These are phyloP conservation scores for Edolisoma coerulescens DNA, from an alignment of 2,113 vertebrate species.

Conservation along the genomic window DNA sequence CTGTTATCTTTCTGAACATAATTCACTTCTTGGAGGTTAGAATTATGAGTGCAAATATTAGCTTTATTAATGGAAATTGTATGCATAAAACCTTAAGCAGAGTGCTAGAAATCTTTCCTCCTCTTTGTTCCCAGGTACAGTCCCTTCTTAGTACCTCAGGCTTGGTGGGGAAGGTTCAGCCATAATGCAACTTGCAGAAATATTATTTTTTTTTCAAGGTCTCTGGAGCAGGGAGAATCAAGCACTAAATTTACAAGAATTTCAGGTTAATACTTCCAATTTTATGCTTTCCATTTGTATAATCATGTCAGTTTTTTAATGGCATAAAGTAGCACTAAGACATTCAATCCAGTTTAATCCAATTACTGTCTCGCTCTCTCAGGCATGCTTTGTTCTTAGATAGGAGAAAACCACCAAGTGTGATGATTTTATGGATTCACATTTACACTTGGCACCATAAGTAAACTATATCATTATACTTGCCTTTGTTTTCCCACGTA, in stretches of 20 bases:
- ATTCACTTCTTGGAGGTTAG: neutral
- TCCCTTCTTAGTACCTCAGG: neutral
- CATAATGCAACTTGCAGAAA: neutral
- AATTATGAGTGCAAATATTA: slow-evolving; percentile 34
- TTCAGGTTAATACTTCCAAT: neutral
- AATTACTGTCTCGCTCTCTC: slow-evolving; percentile 18
- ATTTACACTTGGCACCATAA: neutral
- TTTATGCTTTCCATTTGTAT: slow-evolving; percentile 16
- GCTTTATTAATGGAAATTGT: neutral
- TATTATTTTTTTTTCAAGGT: neutral
- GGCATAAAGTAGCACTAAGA: slow-evolving; percentile 13
- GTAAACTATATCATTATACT: neutral
- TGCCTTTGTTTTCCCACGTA: neutral
- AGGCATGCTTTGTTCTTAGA: neutral
- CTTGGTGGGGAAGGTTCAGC: neutral
- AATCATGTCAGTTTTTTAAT: neutral
- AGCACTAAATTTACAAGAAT: neutral
- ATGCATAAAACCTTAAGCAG: neutral
- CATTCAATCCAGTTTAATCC: slow-evolving; percentile 32
- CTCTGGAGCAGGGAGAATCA: neutral
- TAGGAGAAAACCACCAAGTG: neutral
- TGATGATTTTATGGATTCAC: neutral
- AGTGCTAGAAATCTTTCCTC: neutral
- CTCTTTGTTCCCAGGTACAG: neutral
- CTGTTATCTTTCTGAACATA: neutral